Base-by-base conservation (phyloP, 2,888 invertebrate genomes). In the Nomada fabriciana region DNA sequence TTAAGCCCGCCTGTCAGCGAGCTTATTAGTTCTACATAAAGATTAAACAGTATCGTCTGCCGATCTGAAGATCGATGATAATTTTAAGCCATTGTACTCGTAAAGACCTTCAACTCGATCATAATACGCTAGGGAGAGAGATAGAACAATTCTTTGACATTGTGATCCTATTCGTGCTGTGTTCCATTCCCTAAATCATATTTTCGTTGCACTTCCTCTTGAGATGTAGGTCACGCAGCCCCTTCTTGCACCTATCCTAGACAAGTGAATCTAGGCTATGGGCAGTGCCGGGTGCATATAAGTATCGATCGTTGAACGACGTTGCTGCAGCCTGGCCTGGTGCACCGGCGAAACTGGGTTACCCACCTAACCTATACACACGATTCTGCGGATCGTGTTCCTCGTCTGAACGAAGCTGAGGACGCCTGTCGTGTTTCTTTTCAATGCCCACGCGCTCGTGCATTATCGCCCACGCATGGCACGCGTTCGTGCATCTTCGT, bases 321-420 rank as follows among this genome's bases (percentile, higher is more conserved):
- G 86, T 81, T 86, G 83, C 83, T 87, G 90, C 87, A 86, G 87
- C 82, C 81, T 88, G 89, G 89, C 89, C 91, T 90, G 91, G 90
- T 91, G 90, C 90, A 91, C 87, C 88, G 87, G 82, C 84, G 84
- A 92, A 92, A 92, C 92, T 92, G 87, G 92, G 92, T 92, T 92
- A 92, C 89, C 89, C 84, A 88, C 85, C 88, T 86, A 88, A 89
- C 88, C 89, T 88, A 83, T 77, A 86, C 84, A 84, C 77, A 78
- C 84, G 76, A 61, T 79, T 74, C 80, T 68, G 80, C 59, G 73
- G 80, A 85, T 78, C 78, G 78, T 72, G 80, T 78, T 83, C 83
- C 74, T 80, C 74, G 75, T 77, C 74, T 78, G 74, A 67, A 75
- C 77, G 69, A 69, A 70, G 76, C 74, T 69, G 42, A 71, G 64